phyloP scores from a whole-genome alignment of 2,888 invertebrate species.

The Choreutis nemorana region DNA sequence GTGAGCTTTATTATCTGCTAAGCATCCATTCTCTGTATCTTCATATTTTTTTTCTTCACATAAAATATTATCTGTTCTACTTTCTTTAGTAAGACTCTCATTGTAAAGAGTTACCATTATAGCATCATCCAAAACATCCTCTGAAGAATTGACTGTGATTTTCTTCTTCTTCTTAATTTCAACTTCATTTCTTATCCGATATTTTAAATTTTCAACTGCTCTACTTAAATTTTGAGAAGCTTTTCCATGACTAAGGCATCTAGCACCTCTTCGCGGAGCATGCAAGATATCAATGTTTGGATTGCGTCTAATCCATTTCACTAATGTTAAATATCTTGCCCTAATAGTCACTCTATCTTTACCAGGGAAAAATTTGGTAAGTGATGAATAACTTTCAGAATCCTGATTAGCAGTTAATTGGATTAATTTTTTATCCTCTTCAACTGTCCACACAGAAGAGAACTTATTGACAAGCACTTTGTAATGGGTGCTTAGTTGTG shows the following conservation, averaged over 20 bases:
- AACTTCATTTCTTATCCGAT: constrained; percentile 16
- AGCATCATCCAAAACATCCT: constrained; percentile 33
- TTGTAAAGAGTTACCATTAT: constrained; percentile 28
- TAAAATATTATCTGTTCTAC: constrained; percentile 14
- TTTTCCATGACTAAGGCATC: constrained; percentile 30
- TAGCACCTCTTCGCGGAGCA: constrained; percentile 43
- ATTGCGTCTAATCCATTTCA: constrained; percentile 53
- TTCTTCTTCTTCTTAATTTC: constrained; percentile 29
- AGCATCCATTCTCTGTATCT: not conserved
- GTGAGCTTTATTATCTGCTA: constrained; percentile 5
- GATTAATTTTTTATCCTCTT: constrained; percentile 69
- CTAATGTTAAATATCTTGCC: constrained; percentile 65
- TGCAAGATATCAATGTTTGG: constrained; percentile 36
- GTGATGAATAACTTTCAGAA: constrained; percentile 33
- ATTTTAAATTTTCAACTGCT: constrained; percentile 21
- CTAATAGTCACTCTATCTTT: constrained; percentile 68
- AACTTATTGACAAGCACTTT: constrained; percentile 42
- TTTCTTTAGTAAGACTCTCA: constrained; percentile 22
- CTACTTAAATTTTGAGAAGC: constrained; percentile 27
- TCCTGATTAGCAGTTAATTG: constrained; percentile 60
- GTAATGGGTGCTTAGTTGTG: constrained; percentile 70
- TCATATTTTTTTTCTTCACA: constrained; percentile 11
- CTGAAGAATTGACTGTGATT: constrained; percentile 23
- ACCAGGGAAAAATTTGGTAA: constrained; percentile 58
- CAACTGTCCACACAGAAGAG: constrained; percentile 65